phyloP scores from a whole-genome alignment of 2,113 vertebrate genomes.

The Oryzias curvinotus region DNA sequence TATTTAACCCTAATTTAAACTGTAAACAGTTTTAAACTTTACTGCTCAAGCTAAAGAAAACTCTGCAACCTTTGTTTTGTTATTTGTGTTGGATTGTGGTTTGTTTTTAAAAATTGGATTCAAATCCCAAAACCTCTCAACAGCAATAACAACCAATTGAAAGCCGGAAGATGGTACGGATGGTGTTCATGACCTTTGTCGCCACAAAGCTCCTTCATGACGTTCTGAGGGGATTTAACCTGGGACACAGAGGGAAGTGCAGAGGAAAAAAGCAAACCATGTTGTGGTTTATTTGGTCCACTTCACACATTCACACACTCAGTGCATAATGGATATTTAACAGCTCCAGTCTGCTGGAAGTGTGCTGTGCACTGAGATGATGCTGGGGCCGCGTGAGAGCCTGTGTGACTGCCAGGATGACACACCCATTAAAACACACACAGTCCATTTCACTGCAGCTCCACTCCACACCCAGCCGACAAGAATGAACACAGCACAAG shows the following conservation, averaged over 20 bases:
- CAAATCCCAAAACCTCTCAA: too few relatives aligned
- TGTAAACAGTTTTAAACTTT: too few relatives aligned
- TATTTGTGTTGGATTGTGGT: too few relatives aligned
- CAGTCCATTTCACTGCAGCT: conserved; percentile 40
- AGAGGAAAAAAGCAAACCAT: too few relatives aligned
- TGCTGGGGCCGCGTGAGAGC: conserved; percentile 42
- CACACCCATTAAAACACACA: conserved; percentile 62
- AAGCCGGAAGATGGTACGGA: neutral
- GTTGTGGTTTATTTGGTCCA: too few relatives aligned
- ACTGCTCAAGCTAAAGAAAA: too few relatives aligned
- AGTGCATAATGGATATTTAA: conserved; percentile 66
- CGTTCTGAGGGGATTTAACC: conserved; percentile 32
- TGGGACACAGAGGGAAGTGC: neutral
- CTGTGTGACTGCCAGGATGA: conserved; percentile 50
- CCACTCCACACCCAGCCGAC: conserved; percentile 31
- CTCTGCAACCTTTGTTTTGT: too few relatives aligned
- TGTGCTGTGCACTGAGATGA: conserved; percentile 42
- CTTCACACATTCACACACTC: conserved; percentile 1
- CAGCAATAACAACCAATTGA: conserved; percentile 9
- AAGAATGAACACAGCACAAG: conserved; percentile 29
- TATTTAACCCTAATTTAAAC: too few relatives aligned
- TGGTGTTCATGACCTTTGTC: conserved; percentile 15
- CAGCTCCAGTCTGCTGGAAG: conserved; percentile 53
- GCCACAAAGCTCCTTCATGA: conserved; percentile 3
- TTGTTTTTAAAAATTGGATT: too few relatives aligned